Base-by-base conservation (phyloP, 2,113 vertebrate species). In the Kryptolebias marmoratus region DNA sequence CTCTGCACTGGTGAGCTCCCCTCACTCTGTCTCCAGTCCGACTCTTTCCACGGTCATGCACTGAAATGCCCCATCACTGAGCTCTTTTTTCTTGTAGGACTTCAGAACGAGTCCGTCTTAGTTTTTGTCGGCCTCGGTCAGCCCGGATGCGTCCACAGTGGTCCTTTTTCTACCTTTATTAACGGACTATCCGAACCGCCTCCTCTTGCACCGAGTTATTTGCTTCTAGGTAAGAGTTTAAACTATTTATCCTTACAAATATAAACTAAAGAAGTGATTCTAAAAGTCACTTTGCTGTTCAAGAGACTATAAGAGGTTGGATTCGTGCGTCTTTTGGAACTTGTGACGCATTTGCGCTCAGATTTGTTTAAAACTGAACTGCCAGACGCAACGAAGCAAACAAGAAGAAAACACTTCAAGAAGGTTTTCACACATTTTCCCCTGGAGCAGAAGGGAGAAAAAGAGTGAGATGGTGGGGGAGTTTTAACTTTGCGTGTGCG, bases 121-220 rank as follows among this genome's bases (percentile, higher is more conserved):
- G 56, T 71, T 31, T 12, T 59, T 59, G 72, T 67, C 32, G 31
- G 13, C 44, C 75, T 59, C 30, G n/a, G 22, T 22, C 53, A 22
- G 68, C 57, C 48, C 77, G 80, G 78, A 90, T 90, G 86, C 67
- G 64, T 84, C 77, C 72, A 71, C 36, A 64, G 72, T 73, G 54
- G 80, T 88, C 68, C 82, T 83, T 84, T 66, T 63, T 69, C 58
- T 59, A 71, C 60, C 75, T 75, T 75, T 64, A 72, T 61, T 84
- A 79, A 89, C 50, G 90, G 88, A 90, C 82, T 92, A 90, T 64
- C 73, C 68, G 31, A 47, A 22, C 32, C 42, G 16, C 50, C 4
- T 9, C 50, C 47, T 15, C 15, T 6, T 18, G 1, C 5, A 47
- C 48, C 6, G 36, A 80, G 53, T 66, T 64, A 27, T 48, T 61